A percentile compares a stretch with the other conserved stretches of the same genome.
These are phyloP conservation scores for Acanthococcus lagerstroemiae DNA, from an alignment of 2,888 invertebrate genomes.

Conservation along the genomic window DNA sequence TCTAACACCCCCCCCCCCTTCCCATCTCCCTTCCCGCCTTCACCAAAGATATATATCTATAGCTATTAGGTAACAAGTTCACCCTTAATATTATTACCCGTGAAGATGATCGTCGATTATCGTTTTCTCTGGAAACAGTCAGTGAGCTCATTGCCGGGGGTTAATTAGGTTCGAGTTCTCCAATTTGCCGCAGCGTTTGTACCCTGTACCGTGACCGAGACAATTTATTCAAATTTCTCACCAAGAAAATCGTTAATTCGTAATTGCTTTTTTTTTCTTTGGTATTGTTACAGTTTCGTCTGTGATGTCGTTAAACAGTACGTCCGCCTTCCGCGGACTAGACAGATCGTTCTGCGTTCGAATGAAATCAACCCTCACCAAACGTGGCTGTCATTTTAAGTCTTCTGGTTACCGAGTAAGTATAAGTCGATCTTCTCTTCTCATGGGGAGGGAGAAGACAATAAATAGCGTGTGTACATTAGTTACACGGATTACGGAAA, in stretches of 20 bases:
- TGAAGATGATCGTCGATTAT: constrained; percentile 20
- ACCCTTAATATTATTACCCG: constrained; percentile 25
- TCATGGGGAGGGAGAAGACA: too few relatives aligned
- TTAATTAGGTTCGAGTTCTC: not conserved
- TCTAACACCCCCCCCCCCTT: not conserved
- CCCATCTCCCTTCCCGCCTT: constrained; percentile 8
- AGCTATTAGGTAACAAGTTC: too few relatives aligned
- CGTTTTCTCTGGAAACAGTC: not conserved
- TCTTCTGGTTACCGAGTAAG: constrained; percentile 91
- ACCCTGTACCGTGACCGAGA: not conserved
- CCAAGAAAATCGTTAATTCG: not conserved
- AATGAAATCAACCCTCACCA: constrained; percentile 96
- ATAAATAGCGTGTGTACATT: too few relatives aligned
- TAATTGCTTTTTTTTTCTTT: not conserved
- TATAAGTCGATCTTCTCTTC: too few relatives aligned
- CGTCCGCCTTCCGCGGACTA: constrained; percentile 68
- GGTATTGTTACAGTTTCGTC: constrained; percentile 56
- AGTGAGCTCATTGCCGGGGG: not conserved
- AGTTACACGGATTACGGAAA: too few relatives aligned
- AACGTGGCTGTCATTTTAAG: constrained; percentile 93
- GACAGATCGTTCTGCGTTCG: constrained; percentile 88
- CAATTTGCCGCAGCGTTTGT: not conserved
- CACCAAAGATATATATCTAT: too few relatives aligned
- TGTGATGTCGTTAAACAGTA: constrained; percentile 66
- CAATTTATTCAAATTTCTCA: not conserved